A percentile compares a stretch with the other conserved stretches of the same genome.
These are phyloP conservation scores for Prietella phreatophila DNA, from an alignment of 2,113 vertebrate species.

Conservation along the genomic window DNA sequence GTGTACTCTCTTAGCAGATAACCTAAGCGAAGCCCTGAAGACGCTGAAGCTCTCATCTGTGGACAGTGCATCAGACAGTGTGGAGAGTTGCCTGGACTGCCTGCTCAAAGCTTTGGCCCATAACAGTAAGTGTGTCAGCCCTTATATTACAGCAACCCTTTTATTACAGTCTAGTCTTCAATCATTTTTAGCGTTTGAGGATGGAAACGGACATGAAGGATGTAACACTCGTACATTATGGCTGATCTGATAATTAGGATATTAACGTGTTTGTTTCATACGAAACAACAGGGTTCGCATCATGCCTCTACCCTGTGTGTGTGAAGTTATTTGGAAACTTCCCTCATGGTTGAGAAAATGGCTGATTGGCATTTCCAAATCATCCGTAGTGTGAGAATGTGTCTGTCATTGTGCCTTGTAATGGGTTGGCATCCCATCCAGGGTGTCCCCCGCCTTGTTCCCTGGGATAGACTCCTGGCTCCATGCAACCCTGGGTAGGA, in stretches of 20 bases:
- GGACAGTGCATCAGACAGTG: conserved; percentile 80
- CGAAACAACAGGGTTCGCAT: no score
- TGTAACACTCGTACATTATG: neutral
- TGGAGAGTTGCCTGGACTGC: conserved; percentile 92
- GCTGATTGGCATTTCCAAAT: no score
- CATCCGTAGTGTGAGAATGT: no score
- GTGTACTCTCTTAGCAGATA: conserved; percentile 75
- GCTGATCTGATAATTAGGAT: neutral
- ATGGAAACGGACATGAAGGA: neutral
- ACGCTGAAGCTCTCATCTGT: conserved; percentile 88
- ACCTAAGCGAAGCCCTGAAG: conserved; percentile 89
- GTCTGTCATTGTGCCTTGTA: no score
- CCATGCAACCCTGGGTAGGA: no score
- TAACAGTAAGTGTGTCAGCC: conserved; percentile 82
- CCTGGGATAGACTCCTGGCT: no score
- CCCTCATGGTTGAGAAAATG: no score
- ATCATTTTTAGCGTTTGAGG: neutral
- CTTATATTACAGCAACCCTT: conserved; percentile 5
- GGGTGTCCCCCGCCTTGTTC: no score
- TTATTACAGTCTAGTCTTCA: conserved; percentile 5
- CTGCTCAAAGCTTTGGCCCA: conserved; percentile 89
- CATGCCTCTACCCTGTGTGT: no score
- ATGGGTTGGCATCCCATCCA: no score
- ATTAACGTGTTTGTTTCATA: neutral
- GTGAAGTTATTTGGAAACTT: no score